Evolutionary conservation across 2,888 invertebrate species (phyloP), one percentile per base, ranked within the genome.

Genomic region (Caenorhabditis sp.): DNA sequence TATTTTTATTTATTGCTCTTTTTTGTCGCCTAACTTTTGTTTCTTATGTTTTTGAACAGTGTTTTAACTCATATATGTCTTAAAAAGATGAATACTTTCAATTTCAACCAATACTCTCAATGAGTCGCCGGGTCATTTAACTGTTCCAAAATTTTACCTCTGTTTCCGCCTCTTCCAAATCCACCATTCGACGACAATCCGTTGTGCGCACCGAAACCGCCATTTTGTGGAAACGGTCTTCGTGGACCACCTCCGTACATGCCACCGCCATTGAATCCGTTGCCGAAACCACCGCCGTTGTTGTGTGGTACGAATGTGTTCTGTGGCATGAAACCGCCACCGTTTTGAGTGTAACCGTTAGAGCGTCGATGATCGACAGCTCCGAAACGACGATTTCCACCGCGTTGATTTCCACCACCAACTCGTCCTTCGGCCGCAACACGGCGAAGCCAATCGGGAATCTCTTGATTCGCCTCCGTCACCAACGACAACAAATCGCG

Each of bases 391-490:
- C 69, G 62, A 19, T 66, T 66, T 50, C 61, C 61, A 51, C 65
- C 64, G 14, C 76, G 63, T 10, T 53, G n/a, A 23, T 31, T 57
- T 23, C 62, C 54, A 17, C 23, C 36, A 17, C 53, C 53, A 24
- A 68, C 43, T 31, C 75, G 58, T 21, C 79, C 78, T 54, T 80
- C 79, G 12, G 79, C 64, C 10, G 81, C 80, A 24, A 76, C 75
- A 37, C 69, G 62, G 23, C 66, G 70, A 10, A 82, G 66, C 76
- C 77, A 82, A 17, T 82, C 82, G 21, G 82, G 82, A 23, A 81
- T 69, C 49, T 79, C 78, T 67, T 81, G 79, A 49, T 78, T 73
- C 0, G 80, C 66, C 51, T 82, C 82, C 27, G 65, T 27, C 27
- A 81, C 64, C 37, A 81, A 49, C 14, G 53, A 26, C 59, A 71